Percentiles rank a stretch among this genome's conserved stretches.
These are phyloP conservation scores for Marronus borbonicus DNA, from an alignment of 2,888 invertebrate genomes.

Conservation along the genomic window DNA sequence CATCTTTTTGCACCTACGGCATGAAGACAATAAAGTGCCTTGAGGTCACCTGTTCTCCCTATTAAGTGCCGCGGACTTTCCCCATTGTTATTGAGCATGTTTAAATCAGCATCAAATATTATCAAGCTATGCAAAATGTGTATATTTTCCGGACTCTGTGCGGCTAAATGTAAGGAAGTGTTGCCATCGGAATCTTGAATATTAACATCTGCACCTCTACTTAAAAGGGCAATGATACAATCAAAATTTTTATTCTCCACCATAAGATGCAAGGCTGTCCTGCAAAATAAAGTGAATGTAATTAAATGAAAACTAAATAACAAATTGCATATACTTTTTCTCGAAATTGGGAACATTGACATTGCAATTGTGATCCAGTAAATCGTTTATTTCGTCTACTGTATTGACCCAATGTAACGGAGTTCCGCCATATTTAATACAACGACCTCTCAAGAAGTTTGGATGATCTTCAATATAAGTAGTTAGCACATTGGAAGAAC, in stretches of 20 bases:
- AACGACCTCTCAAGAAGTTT: conserved; percentile 81
- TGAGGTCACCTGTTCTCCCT: conserved; percentile 69
- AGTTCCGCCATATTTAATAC: conserved; percentile 93
- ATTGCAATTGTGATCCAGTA: conserved; percentile 89
- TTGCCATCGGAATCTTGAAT: conserved; percentile 86
- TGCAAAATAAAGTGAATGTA: neutral
- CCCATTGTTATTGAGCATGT: conserved; percentile 80
- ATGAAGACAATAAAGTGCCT: conserved; percentile 81
- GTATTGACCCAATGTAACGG: conserved; percentile 94
- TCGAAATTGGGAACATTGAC: conserved; percentile 89
- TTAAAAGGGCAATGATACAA: conserved; percentile 87
- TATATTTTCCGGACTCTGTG: conserved; percentile 78
- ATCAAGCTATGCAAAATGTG: conserved; percentile 80
- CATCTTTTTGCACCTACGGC: conserved; percentile 90
- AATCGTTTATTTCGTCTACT: conserved; percentile 84
- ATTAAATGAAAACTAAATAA: neutral
- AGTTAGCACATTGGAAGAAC: conserved; percentile 77
- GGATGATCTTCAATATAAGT: conserved; percentile 81
- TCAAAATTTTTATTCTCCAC: conserved; percentile 83
- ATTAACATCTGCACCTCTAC: conserved; percentile 83
- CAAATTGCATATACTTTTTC: conserved; percentile 67
- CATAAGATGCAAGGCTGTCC: conserved; percentile 90
- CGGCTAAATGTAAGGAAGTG: conserved; percentile 89
- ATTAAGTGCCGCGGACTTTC: conserved; percentile 85
- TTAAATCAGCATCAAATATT: conserved; percentile 89